These are phyloP conservation scores for Anseranas semipalmata DNA, from an alignment of 2,113 vertebrate species.

Conservation along the genomic window DNA sequence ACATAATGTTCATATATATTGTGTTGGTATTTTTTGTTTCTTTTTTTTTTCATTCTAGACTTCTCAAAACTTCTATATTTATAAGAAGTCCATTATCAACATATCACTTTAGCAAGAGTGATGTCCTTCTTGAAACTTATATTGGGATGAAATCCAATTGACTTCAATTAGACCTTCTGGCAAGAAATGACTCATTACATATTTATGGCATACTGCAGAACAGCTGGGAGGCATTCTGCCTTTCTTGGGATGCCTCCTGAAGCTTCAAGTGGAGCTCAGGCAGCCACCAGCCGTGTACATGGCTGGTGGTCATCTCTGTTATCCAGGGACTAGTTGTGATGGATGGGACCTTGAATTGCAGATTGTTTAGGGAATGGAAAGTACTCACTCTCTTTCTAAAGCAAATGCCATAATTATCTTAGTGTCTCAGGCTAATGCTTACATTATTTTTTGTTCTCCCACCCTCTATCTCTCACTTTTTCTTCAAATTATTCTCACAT, in stretches of 20 bases:
- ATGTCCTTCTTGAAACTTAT: neutral
- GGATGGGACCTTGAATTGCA: neutral
- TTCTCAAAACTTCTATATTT: neutral
- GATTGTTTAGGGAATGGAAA: neutral
- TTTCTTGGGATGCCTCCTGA: neutral
- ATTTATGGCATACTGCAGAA: accelerated
- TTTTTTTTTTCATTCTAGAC: neutral
- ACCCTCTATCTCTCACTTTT: neutral
- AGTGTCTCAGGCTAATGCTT: neutral
- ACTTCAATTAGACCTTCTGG: neutral
- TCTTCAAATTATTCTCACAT: neutral
- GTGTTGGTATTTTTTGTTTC: neutral
- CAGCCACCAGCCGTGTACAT: neutral
- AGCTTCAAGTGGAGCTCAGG: neutral
- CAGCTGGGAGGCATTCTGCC: neutral
- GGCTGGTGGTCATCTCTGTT: neutral
- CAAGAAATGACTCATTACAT: neutral
- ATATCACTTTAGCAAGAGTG: neutral
- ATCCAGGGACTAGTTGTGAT: neutral
- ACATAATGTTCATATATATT: neutral
- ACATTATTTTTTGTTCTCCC: neutral
- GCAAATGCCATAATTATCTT: neutral
- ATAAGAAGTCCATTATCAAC: neutral
- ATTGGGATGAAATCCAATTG: neutral
- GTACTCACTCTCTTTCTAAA: neutral